Evolutionary conservation across 2,888 invertebrate species (phyloP).

Genomic region (Cistogaster globosa): DNA sequence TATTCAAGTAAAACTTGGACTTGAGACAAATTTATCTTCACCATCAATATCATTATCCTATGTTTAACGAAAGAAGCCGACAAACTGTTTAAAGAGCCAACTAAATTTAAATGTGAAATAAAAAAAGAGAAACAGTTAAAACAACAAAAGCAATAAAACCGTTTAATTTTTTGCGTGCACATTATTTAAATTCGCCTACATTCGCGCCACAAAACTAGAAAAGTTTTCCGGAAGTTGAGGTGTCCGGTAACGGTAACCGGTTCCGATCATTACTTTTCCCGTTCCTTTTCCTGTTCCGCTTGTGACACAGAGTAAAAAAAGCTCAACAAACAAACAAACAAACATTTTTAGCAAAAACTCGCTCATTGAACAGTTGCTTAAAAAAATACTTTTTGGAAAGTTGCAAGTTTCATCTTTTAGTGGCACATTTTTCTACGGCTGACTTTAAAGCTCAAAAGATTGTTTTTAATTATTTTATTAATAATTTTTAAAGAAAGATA

Average conservation of each 20-base stretch:
- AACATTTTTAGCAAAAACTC: constrained; percentile 36
- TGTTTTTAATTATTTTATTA: constrained; percentile 41
- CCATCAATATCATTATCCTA: background rate
- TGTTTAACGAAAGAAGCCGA: constrained; percentile 24
- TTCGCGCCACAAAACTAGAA: constrained; percentile 69
- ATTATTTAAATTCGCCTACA: constrained; percentile 64
- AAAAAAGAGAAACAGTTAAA: background rate
- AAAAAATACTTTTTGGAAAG: constrained; percentile 32
- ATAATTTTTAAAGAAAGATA: constrained; percentile 1
- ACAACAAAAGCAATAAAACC: constrained; percentile 47
- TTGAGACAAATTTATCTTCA: constrained; percentile 58
- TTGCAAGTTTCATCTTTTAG: background rate
- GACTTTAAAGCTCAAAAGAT: constrained; percentile 1
- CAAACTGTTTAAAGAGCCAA: constrained; percentile 40
- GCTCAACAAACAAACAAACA: constrained; percentile 8
- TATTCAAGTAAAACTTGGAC: constrained; percentile 43
- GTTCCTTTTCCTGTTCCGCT: constrained; percentile 83
- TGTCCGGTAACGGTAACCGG: constrained; percentile 84
- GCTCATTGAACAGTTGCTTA: constrained; percentile 37
- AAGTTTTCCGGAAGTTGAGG: constrained; percentile 83
- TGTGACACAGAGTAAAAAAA: constrained; percentile 67
- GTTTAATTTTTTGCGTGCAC: constrained; percentile 65
- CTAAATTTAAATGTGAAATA: constrained; percentile 22
- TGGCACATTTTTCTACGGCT: background rate
- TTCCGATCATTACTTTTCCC: constrained; percentile 84